Evolutionary conservation across 2,888 invertebrate genomes (phyloP).

Genomic region (Heliconius erato): DNA sequence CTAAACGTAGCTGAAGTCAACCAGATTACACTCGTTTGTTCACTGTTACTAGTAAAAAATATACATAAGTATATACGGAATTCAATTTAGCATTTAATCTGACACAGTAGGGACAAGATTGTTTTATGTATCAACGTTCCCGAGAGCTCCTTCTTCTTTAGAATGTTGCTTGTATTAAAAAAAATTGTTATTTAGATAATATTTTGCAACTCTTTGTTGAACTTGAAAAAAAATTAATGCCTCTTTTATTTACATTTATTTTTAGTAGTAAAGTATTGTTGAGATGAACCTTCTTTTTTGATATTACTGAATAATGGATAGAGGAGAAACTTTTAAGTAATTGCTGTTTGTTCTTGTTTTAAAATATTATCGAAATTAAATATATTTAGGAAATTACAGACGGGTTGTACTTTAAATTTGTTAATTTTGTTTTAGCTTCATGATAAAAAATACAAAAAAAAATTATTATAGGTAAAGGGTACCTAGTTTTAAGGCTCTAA

Average conservation of each 20-base stretch:
- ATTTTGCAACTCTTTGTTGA: neutral
- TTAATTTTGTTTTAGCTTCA: no score
- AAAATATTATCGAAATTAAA: neutral
- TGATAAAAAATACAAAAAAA: no score
- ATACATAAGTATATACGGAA: neutral
- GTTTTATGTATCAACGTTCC: neutral
- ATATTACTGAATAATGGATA: neutral
- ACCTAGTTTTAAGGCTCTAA: no score
- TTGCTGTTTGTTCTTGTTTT: slow-evolving; percentile 1
- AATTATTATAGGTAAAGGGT: no score
- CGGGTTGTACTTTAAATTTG: neutral
- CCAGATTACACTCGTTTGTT: no score
- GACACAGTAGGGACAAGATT: neutral
- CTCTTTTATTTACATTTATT: neutral
- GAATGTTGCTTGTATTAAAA: neutral
- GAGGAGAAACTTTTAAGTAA: neutral
- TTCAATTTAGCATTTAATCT: neutral
- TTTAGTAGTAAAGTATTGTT: no score
- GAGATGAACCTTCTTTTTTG: no score
- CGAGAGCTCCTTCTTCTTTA: no score
- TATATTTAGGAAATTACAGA: neutral
- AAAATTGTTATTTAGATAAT: neutral
- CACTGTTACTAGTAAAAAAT: no score
- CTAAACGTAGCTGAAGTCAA: no score
- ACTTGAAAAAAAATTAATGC: neutral